Evolutionary conservation across 2,113 vertebrate genomes (phyloP).

Genomic region (Epinephelus lanceolatus): DNA sequence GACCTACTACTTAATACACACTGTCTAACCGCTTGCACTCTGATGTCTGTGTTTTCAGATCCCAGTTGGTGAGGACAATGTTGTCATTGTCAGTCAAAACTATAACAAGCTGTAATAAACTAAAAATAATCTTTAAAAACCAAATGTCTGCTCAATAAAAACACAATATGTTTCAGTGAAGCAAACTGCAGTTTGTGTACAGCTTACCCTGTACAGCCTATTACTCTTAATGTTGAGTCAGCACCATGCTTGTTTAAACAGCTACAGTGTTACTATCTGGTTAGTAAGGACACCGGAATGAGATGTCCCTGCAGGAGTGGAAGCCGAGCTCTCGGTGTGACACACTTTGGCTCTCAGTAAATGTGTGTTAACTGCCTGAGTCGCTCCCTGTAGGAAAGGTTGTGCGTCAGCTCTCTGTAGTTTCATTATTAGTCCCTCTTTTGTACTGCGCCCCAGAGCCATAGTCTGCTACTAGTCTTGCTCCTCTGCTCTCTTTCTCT

Average conservation of each 20-base stretch:
- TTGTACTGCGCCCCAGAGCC: constrained; percentile 34
- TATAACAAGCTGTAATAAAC: too few species aligned
- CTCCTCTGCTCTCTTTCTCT: neutral
- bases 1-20: neutral
- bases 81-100: too few species aligned
- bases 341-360: constrained; percentile 47
- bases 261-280: constrained; percentile 2
- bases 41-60: too few species aligned
- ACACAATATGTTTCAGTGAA: neutral
- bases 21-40: too few species aligned
- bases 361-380: constrained; percentile 56
- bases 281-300: constrained; percentile 17
- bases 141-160: too few species aligned
- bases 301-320: constrained; percentile 27
- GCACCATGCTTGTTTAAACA: neutral
- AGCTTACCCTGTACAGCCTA: too few species aligned
- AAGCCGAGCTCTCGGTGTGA: constrained; percentile 35
- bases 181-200: neutral
- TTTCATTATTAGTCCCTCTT: constrained; percentile 58
- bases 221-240: neutral
- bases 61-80: too few species aligned
- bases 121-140: too few species aligned
- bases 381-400: constrained; percentile 42
- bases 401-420: constrained; percentile 32
- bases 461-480: constrained; percentile 2